Evolutionary conservation across 2,113 vertebrate species (phyloP), one percentile per base, ranked within the genome.

Genomic region (Pavo muticus): DNA sequence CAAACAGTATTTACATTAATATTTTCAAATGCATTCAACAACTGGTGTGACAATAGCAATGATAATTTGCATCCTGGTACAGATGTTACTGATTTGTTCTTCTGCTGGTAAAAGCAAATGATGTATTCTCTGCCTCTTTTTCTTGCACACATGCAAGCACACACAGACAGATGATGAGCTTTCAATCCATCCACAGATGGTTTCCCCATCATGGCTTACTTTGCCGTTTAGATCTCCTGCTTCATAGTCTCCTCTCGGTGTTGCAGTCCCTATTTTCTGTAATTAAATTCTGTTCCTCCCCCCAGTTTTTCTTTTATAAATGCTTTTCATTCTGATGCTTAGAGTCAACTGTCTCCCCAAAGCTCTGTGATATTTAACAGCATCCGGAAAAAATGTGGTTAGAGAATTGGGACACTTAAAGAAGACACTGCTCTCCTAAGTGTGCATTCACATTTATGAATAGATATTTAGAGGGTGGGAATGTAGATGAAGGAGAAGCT

Each of bases 391-490:
- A 96, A 96, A 90, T 52, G 88, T 69, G 63, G 83, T 96, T 97
- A 90, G 93, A 93, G 91, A 96, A 96, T 88, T 88, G 90, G 87
- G 93, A 79, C 81, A 84, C 84, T 97, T 94, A 92, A 97, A 96
- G 94, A 79, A 97, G 88, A 93, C 78, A 69, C 37, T 64, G 84
- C 84, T 91, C 37, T 95, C 1, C 4, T 92, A 95, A 96, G 81
- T 69, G 91, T 91, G 79, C 85, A 93, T 96, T 94, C 96, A 96
- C 77, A 44, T 84, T 95, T 95, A 86, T 95, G 67, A 90, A 94
- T 97, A 95, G 90, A 92, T 90, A 85, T 89, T 97, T 77, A 87
- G 39, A 90, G 91, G 91, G 76, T 93, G 88, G 88, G 69, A 94
- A 84, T 87, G 61, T 93, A 93, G 93, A 95, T 87, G 85, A 90